A percentile compares a stretch with the other conserved stretches of the same genome.
phyloP scores from a whole-genome alignment of 2,888 invertebrate species.

The Stramonita haemastoma region DNA sequence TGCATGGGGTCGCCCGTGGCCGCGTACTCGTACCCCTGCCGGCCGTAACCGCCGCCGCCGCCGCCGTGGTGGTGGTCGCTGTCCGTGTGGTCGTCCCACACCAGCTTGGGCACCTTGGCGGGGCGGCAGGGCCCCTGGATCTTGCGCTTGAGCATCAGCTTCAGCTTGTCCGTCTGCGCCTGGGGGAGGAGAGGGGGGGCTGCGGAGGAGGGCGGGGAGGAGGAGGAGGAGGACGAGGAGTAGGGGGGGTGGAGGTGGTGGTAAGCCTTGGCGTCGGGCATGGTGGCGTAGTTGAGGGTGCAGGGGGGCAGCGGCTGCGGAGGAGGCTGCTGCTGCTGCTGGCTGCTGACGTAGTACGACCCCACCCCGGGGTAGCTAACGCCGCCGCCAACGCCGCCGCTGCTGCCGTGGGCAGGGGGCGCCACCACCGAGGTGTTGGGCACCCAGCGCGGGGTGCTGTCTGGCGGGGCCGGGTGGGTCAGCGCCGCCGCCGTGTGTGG shows the following conservation, averaged over 20 bases:
- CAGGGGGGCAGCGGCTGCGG: conserved; percentile 46
- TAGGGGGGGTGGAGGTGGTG: conserved; percentile 39
- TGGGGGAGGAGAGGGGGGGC: conserved; percentile 40
- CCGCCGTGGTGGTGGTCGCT: conserved; percentile 34
- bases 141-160: conserved; percentile 68
- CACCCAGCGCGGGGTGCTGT: conserved; percentile 51
- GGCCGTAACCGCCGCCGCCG: conserved; percentile 27
- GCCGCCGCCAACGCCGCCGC: neutral
- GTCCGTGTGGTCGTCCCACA: conserved; percentile 41
- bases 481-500: conserved; percentile 45
- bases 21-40: conserved; percentile 34
- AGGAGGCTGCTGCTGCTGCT: conserved; percentile 39
- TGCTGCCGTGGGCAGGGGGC: conserved; percentile 5
- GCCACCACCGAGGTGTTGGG: conserved; percentile 37
- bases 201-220: neutral
- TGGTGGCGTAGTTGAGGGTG: conserved; percentile 31
- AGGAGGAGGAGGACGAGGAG: conserved; percentile 37
- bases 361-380: neutral
- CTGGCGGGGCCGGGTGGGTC: conserved; percentile 47
- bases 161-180: conserved; percentile 65
- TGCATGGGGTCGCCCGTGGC: conserved; percentile 41
- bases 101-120: conserved; percentile 57
- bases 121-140: conserved; percentile 65
- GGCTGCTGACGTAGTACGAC: conserved; percentile 47
- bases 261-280: conserved; percentile 30